Evolutionary conservation across 2,888 invertebrate genomes (phyloP).

Genomic region (Oscheius myriophilus): DNA sequence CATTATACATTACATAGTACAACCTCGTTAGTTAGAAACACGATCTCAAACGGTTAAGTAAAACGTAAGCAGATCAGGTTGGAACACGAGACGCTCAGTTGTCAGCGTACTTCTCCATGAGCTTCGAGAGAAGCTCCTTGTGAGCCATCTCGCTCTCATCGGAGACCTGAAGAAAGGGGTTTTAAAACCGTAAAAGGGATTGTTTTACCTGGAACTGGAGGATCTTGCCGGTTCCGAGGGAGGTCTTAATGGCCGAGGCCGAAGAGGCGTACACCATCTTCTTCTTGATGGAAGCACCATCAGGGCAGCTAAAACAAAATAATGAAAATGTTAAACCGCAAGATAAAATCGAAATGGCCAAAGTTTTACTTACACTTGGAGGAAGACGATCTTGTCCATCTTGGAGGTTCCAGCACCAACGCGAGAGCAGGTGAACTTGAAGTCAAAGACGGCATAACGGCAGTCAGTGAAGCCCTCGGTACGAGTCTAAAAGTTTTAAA

Average conservation of each 20-base stretch:
- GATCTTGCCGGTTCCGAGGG: conserved; percentile 77
- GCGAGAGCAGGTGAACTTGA: conserved; percentile 87
- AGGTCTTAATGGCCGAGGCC: conserved; percentile 96
- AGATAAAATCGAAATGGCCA: conserved; percentile 2
- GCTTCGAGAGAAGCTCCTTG: conserved; percentile 67
- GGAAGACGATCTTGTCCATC: conserved; percentile 96
- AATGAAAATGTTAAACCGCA: neutral
- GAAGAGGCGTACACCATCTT: conserved; percentile 88
- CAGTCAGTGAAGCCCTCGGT: conserved; percentile 86
- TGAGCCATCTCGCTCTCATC: conserved; percentile 70
- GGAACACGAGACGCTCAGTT: conserved; percentile 48
- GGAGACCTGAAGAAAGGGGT: conserved; percentile 56
- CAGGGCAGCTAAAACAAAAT: conserved; percentile 80
- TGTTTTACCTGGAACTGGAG: conserved; percentile 66
- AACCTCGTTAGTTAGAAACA: conserved; percentile 23
- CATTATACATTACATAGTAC: conserved; percentile 18
- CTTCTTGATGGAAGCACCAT: conserved; percentile 90
- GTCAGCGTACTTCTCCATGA: conserved; percentile 69
- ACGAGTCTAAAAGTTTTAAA: conserved; percentile 33
- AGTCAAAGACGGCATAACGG: conserved; percentile 94
- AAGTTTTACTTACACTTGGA: conserved; percentile 81
- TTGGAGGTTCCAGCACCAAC: conserved; percentile 93
- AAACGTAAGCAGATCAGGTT: conserved; percentile 33
- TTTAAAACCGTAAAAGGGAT: neutral
- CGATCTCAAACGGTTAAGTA: conserved; percentile 9